phyloP scores from a whole-genome alignment of 2,888 invertebrate species.

The Tetropium fuscum region DNA sequence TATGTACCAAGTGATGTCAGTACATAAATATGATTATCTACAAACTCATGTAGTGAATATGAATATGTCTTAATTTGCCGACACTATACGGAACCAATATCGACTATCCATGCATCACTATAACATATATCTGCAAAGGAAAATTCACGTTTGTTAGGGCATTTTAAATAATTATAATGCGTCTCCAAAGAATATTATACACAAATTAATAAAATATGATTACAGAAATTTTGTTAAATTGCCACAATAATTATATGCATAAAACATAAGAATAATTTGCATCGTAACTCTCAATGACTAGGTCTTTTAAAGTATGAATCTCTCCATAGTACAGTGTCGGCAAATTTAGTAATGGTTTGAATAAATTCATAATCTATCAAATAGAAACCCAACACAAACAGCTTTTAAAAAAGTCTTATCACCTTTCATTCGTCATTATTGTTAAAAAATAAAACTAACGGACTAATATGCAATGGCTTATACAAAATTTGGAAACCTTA shows the following conservation, averaged over 20 bases:
- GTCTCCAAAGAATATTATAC: no score
- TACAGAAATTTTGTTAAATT: no score
- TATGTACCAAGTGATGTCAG: conserved; percentile 43
- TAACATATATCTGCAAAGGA: no score
- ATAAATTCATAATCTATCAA: conserved; percentile 44
- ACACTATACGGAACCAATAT: conserved; percentile 37
- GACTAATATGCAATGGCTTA: conserved; percentile 22
- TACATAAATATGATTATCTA: conserved; percentile 48
- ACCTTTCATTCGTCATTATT: conserved; percentile 44
- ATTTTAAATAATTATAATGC: no score
- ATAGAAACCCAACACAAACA: conserved; percentile 53
- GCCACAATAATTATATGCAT: no score
- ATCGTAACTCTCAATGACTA: neutral
- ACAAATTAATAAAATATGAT: no score
- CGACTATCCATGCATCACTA: conserved; percentile 5
- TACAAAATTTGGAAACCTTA: conserved; percentile 22
- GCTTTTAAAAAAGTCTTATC: conserved; percentile 48
- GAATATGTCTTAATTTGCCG: conserved; percentile 41
- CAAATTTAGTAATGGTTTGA: conserved; percentile 21
- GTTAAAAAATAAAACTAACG: conserved; percentile 19
- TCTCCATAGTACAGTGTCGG: conserved; percentile 30
- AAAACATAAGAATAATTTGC: no score
- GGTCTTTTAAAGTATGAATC: neutral
- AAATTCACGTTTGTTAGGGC: no score
- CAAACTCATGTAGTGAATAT: conserved; percentile 46